Conservation (phyloP, 2,888 invertebrate genomes). For the Pharmacophagus antenor region DNA sequence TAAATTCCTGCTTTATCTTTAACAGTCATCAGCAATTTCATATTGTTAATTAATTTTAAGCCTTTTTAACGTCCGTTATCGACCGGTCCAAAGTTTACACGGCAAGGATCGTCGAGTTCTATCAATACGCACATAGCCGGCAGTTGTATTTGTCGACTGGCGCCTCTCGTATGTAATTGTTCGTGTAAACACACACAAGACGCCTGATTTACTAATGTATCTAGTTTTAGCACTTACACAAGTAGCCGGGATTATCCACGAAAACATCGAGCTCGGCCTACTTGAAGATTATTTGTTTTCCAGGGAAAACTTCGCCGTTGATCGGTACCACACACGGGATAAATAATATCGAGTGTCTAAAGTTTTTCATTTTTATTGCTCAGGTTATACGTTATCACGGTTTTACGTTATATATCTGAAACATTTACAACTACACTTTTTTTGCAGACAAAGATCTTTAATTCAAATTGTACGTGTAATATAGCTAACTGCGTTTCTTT, state of each 20-base stretch:
- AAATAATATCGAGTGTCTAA: not conserved
- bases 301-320: not conserved
- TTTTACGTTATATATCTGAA: no score
- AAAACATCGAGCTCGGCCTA: slow-evolving; percentile 32
- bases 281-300: not conserved
- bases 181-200: slow-evolving; percentile 66
- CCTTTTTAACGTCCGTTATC: slow-evolving; percentile 23
- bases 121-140: slow-evolving; percentile 43
- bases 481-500: no score
- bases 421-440: no score
- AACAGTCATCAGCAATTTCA: slow-evolving; percentile 26
- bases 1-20: slow-evolving; percentile 24
- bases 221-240: slow-evolving; percentile 70
- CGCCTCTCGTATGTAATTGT: slow-evolving; percentile 74
- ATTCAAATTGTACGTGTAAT: no score
- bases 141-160: slow-evolving; percentile 69
- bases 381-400: no score
- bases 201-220: slow-evolving; percentile 74
- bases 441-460: no score
- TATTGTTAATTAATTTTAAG: slow-evolving; percentile 27
- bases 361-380: no score
- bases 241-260: slow-evolving; percentile 41
- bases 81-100: slow-evolving; percentile 34
- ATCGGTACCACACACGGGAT: no score
- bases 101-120: slow-evolving; percentile 38